phyloP scores from a whole-genome alignment of 2,888 invertebrate genomes.

The Embidobia sp. region DNA sequence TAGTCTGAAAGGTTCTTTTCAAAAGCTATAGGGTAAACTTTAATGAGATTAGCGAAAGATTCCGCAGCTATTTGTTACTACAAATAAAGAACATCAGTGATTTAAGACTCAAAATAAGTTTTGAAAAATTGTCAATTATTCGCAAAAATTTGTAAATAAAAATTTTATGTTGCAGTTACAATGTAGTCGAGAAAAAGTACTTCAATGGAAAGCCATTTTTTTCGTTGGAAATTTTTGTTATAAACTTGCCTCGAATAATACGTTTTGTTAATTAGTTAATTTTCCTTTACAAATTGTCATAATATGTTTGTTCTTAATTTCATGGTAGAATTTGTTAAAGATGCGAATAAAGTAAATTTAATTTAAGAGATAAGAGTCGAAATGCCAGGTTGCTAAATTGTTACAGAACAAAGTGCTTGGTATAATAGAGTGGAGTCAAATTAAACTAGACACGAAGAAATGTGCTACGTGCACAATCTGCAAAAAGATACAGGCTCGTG shows the following conservation, averaged over 20 bases:
- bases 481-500: slow-evolving; percentile 44
- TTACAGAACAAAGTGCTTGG: slow-evolving; percentile 61
- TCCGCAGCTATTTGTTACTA: not conserved
- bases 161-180: too few relatives aligned
- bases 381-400: slow-evolving; percentile 60
- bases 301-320: slow-evolving; percentile 38
- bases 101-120: not conserved
- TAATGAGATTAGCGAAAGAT: not conserved
- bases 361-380: slow-evolving; percentile 60
- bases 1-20: slow-evolving; percentile 21
- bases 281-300: not conserved
- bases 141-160: too few relatives aligned
- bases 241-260: too few relatives aligned
- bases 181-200: too few relatives aligned
- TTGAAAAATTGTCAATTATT: too few relatives aligned
- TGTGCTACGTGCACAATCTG: slow-evolving; percentile 64
- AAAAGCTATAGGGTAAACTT: slow-evolving; percentile 16
- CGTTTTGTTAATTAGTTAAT: too few relatives aligned
- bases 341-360: slow-evolving; percentile 58
- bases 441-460: slow-evolving; percentile 65
- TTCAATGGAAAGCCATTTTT: too few relatives aligned
- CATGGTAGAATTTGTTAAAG: slow-evolving; percentile 37
- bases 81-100: slow-evolving; percentile 1
- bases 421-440: slow-evolving; percentile 61
- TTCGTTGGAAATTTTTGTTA: too few relatives aligned